Evolutionary conservation across 1,140 invertebrate species (phyloP), one percentile per base, ranked within the genome.

Genomic region (Pseudomyrmex cubaensis): DNA sequence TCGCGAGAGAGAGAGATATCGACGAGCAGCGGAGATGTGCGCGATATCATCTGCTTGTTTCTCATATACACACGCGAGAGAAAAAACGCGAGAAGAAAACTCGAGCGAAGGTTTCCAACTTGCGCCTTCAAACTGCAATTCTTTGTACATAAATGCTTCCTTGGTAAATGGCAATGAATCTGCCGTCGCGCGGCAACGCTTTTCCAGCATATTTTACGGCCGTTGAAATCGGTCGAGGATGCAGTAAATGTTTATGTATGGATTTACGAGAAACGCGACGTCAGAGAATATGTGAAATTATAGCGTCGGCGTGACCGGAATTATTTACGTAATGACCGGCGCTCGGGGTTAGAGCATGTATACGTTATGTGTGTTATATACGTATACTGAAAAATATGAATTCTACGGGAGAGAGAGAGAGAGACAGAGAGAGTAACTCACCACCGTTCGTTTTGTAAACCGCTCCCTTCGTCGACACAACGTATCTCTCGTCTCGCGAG

Each of bases 41-140:
- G 22, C 46, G 72, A 85, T 82, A 88, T 69, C 52, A 67, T 87
- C 83, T 69, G 13, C 56, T 52, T 82, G 72, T 76, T 87, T 82
- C 25, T 48, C 64, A 12, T 13, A 17, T 17, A 1, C 15, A 9
- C 2, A 17, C 20, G n/a, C 20, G n/a, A 46, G n/a, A 48, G n/a
- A 20, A 57, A 2, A 25, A 72, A 48, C 10, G 25, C n/a, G n/a
- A n/a, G n/a, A 48, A 35, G 35, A 35, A 35, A 35, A 5, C 35
- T 35, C 35, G 13, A 52, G 15, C 5, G 17, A 13, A 25, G 20
- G 1, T 35, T 35, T 35, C 5, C 35, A 35, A 35, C 35, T 35
- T 1, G 35, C 35, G 8, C 44, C 73, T 48, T 17, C 59, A 22
- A 72, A 10, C 67, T 50, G 69, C 82, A 87, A 87, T 82, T 87